phyloP scores from a whole-genome alignment of 2,888 invertebrate species.

The Tortrix viridana region DNA sequence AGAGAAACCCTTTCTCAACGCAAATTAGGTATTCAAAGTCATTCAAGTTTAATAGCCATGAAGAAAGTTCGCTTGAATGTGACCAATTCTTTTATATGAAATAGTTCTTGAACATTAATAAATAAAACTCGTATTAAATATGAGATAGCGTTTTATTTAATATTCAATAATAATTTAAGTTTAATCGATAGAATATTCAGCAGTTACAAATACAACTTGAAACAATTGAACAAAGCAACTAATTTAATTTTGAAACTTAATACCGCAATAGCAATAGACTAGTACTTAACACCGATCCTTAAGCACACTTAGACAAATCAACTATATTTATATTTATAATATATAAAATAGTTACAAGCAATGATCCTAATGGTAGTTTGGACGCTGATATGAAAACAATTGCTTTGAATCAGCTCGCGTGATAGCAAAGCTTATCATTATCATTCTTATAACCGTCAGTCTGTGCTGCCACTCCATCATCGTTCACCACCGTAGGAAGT shows the following conservation, averaged over 20 bases:
- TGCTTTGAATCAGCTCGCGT: slow-evolving; percentile 51
- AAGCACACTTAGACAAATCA: slow-evolving; percentile 76
- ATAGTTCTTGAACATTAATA: too few species aligned
- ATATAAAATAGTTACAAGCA: slow-evolving; percentile 51
- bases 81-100: too few species aligned
- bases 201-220: slow-evolving; percentile 83
- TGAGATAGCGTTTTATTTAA: slow-evolving; percentile 82
- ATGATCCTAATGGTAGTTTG: slow-evolving; percentile 39
- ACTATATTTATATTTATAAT: slow-evolving; percentile 63
- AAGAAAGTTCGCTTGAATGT: too few species aligned
- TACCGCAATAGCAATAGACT: slow-evolving; percentile 67
- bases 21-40: too few species aligned
- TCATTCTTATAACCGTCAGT: slow-evolving; percentile 43
- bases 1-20: neutral
- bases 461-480: slow-evolving; percentile 12
- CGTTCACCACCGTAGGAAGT: slow-evolving; percentile 21
- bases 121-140: slow-evolving; percentile 55
- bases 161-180: slow-evolving; percentile 77
- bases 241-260: slow-evolving; percentile 77
- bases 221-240: slow-evolving; percentile 80
- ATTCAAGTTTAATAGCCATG: too few species aligned
- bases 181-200: slow-evolving; percentile 82
- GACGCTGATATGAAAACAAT: slow-evolving; percentile 57
- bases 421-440: slow-evolving; percentile 54
- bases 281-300: slow-evolving; percentile 66